Evolutionary conservation across 2,888 invertebrate genomes (phyloP).

Genomic region (Isotomurus palustris): DNA sequence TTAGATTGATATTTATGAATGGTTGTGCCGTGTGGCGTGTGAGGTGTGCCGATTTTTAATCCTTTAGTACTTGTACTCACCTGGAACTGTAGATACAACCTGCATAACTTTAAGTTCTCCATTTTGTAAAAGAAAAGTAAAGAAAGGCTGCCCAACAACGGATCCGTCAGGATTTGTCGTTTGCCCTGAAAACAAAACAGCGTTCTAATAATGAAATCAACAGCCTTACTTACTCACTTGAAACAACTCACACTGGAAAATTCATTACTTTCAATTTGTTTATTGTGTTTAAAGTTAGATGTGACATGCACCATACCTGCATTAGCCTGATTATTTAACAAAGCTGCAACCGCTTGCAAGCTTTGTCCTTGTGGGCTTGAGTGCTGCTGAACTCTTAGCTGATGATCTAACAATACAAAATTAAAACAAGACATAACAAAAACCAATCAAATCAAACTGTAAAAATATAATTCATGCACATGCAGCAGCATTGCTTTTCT

Average conservation of each 20-base stretch:
- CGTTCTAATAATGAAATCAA: neutral
- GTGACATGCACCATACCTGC: neutral
- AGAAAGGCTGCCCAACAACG: neutral
- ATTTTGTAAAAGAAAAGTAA: constrained; percentile 3
- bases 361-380: neutral
- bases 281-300: neutral
- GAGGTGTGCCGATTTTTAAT: neutral
- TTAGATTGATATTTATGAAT: too few species aligned
- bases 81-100: neutral
- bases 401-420: constrained; percentile 35
- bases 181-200: too few species aligned
- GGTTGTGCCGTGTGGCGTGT: too few species aligned
- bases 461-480: constrained; percentile 28
- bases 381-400: constrained; percentile 36
- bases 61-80: neutral
- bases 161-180: neutral
- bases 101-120: constrained; percentile 7
- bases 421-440: constrained; percentile 13
- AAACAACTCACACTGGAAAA: too few species aligned
- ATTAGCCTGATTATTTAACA: neutral
- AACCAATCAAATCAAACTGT: constrained; percentile 6
- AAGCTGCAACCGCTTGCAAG: neutral
- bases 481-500: too few species aligned
- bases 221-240: too few species aligned
- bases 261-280: too few species aligned